A percentile compares a stretch with the other conserved stretches of the same genome.
Evolutionary conservation across 2,113 vertebrate species (phyloP).

Genomic region (Mungos mungo): DNA sequence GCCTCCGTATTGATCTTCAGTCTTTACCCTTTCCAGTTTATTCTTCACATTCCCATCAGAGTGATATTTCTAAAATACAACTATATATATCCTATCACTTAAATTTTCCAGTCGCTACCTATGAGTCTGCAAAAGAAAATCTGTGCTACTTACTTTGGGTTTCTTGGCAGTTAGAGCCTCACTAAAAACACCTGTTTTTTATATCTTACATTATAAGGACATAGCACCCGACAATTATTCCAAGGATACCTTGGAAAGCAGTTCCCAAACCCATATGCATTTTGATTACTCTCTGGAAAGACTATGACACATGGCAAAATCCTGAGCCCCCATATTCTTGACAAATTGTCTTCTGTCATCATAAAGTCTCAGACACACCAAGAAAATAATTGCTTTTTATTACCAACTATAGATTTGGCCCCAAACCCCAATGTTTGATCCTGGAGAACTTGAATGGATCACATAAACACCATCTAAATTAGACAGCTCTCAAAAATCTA

Average conservation of each 20-base stretch:
- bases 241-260: background rate
- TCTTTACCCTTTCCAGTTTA: background rate
- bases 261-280: background rate
- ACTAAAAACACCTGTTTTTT: background rate
- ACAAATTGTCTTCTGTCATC: background rate
- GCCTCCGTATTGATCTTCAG: background rate
- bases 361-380: background rate
- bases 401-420: background rate
- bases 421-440: background rate
- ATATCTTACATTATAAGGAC: background rate
- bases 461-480: background rate
- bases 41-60: background rate
- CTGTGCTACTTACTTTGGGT: background rate
- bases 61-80: conserved; percentile 13
- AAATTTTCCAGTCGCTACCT: background rate
- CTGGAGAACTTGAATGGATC: background rate
- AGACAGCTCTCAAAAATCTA: background rate
- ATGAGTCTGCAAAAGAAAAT: background rate
- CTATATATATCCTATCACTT: background rate
- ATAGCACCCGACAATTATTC: background rate
- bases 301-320: background rate
- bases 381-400: background rate
- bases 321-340: background rate
- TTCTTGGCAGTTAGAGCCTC: background rate
- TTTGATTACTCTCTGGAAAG: background rate